Evolutionary conservation across 2,113 vertebrate species (phyloP), one percentile per base, ranked within the genome.

Genomic region (Probosciger aterrimus): DNA sequence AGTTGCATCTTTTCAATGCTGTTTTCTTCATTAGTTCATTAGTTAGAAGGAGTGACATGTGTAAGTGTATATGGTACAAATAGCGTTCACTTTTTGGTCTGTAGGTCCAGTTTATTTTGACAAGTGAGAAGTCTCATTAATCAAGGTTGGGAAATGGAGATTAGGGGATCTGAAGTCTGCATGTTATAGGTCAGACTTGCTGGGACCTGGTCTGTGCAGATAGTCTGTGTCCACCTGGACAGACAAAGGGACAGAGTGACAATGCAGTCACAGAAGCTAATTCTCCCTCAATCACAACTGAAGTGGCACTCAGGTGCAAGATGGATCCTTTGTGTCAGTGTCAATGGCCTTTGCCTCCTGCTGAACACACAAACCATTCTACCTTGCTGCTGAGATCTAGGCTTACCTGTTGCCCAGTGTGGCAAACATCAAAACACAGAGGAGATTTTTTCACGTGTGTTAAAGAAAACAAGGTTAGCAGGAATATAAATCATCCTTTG

Each of bases 201-300:
- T 53, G 78, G 27, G 39, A 67, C 27, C 19, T 14, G 28, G 1
- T n/a, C 18, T 65, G 39, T 33, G 50, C 62, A 59, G 27, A 13
- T 4, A 46, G 31, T 5, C 28, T 62, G 35, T 73, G 80, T 17
- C 31, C 30, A 4, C 17, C 23, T 35, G 69, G 43, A 27, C 27
- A 12, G 49, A 47, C 28, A 62, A 63, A 39, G 44, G 60, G 25
- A 12, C 10, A 46, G 52, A 30, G 20, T 18, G 53, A 74, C 10
- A 50, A 24, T 11, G 35, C 73, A 16, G 23, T 8, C 41, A 33
- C 23, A 20, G 27, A 30, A 3, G 0, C 0, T 8, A 33, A 31
- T 60, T 41, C 43, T 10, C 17, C 46, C 60, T 46, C 22, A 1
- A 2, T 35, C 24, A 3, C 8, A 63, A 28, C 28, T 27, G 0